Evolutionary conservation across 2,113 vertebrate species (phyloP).

Genomic region (Peromyscus polionotus): DNA sequence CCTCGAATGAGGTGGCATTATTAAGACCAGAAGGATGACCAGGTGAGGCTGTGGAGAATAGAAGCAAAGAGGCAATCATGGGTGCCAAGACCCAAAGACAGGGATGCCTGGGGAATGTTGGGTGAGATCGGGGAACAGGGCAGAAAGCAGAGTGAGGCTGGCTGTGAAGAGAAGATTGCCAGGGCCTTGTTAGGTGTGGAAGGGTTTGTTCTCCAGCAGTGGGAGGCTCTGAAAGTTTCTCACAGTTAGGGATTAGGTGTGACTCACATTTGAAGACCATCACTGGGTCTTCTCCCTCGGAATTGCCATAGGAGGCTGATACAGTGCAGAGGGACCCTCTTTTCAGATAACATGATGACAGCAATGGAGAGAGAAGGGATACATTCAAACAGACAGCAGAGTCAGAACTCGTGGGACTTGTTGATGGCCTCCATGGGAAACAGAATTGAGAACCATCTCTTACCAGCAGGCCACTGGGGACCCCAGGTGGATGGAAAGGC

Average conservation of each 20-base stretch:
- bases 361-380: too few relatives aligned
- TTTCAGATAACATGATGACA: not conserved
- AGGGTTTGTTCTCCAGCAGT: not conserved
- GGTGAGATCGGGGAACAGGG: too few relatives aligned
- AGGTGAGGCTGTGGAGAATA: not conserved
- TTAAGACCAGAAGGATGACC: not conserved
- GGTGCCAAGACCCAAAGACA: not conserved
- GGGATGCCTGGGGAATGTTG: not conserved
- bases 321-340: not conserved
- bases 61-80: not conserved
- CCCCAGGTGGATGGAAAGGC: not conserved
- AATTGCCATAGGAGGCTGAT: not conserved
- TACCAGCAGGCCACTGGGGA: not conserved
- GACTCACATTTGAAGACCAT: not conserved
- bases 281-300: not conserved
- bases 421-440: too few relatives aligned
- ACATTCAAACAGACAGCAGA: not conserved
- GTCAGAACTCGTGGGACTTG: not conserved
- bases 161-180: too few relatives aligned
- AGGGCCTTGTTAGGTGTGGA: not conserved
- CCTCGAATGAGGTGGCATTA: not conserved
- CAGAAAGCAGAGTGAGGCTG: not conserved
- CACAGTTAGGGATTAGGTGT: not conserved
- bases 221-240: not conserved
- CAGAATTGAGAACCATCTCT: not conserved